Percentiles rank a stretch among this genome's conserved stretches.
These are phyloP conservation scores for Melanotaenia boesemani DNA, from an alignment of 2,797 vertebrate species.

Conservation along the genomic window DNA sequence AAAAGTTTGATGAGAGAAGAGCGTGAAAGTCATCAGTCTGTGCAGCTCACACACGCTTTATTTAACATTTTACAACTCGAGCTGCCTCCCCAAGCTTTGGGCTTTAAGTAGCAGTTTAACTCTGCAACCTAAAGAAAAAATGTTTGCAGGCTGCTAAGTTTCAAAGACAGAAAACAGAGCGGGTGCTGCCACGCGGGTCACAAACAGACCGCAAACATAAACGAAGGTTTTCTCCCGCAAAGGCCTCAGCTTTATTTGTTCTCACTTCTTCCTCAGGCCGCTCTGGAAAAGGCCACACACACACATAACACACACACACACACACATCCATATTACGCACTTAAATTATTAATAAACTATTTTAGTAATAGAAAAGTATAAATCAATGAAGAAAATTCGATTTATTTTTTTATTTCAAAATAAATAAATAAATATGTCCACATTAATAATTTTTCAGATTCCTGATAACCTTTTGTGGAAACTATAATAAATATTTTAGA, in stretches of 20 bases:
- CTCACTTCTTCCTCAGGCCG: conserved; percentile 44
- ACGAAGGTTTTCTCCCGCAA: background rate
- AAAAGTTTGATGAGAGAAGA: background rate
- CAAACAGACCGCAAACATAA: background rate
- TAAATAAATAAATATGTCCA: background rate
- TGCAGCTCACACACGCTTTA: background rate
- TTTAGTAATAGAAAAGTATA: background rate
- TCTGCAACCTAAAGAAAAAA: background rate
- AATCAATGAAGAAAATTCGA: background rate
- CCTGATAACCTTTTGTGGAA: background rate
- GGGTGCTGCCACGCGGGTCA: background rate
- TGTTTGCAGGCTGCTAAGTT: background rate
- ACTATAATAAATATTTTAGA: background rate
- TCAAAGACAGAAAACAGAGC: background rate
- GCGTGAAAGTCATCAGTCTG: too few relatives aligned
- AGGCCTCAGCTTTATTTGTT: conserved; percentile 19
- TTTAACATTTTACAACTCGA: background rate
- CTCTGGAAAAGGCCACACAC: conserved; percentile 40
- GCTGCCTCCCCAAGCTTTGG: background rate
- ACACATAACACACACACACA: background rate
- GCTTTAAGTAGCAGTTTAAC: background rate
- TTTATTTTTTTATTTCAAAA: background rate
- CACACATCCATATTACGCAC: background rate
- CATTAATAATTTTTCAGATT: background rate
- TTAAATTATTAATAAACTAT: conserved; percentile 18